Conservation (phyloP, 2,113 vertebrate species). For the Heteronetta atricapilla region DNA sequence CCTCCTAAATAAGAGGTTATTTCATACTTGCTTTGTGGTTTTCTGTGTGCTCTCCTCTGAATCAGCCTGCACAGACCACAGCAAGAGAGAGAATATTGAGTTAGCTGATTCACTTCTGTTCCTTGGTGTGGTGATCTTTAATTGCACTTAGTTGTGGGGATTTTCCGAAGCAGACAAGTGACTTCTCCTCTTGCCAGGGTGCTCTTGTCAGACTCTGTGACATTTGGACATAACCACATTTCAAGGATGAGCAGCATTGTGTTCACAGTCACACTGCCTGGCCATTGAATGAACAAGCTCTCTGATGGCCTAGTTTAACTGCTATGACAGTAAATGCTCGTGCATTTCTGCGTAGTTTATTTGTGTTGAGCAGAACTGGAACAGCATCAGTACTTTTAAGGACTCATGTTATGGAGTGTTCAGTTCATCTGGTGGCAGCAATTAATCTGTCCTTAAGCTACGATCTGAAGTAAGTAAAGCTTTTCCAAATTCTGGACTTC, state of each 20-base stretch:
- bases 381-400: neutral
- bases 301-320: neutral
- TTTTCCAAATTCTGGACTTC: neutral
- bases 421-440: neutral
- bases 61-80: neutral
- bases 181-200: constrained; percentile 8
- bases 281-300: neutral
- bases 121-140: neutral
- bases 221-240: neutral
- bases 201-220: neutral
- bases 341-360: neutral
- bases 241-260: neutral
- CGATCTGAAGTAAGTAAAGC: neutral
- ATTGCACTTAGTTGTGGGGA: constrained; percentile 25
- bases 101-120: constrained; percentile 20
- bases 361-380: neutral
- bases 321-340: neutral
- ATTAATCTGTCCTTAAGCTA: neutral
- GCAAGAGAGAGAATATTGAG: neutral
- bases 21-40: neutral
- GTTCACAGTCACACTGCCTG: neutral
- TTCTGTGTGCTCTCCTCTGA: constrained; percentile 18
- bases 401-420: neutral
- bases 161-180: constrained; percentile 51
- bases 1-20: neutral